A percentile compares a stretch with the other conserved stretches of the same genome.
Conservation (phyloP, 1,140 invertebrate species). For the Lutraria rhynchaena region DNA sequence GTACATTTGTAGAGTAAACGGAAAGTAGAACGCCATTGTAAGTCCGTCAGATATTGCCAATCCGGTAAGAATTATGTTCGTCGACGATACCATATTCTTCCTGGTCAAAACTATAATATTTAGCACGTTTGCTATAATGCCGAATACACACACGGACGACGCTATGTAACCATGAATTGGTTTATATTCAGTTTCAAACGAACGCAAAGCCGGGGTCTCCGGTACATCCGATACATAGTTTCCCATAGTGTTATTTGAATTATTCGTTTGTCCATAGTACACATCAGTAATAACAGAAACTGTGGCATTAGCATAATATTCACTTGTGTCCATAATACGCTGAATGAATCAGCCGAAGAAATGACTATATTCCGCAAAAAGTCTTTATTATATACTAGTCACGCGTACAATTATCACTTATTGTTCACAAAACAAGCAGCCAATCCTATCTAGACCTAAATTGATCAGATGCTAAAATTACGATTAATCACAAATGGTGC, state of each 20-base stretch:
- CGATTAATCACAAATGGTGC: no score
- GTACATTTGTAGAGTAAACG: slow-evolving; percentile 78
- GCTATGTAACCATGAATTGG: slow-evolving; percentile 88
- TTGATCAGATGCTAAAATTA: no score
- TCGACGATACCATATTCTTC: slow-evolving; percentile 90
- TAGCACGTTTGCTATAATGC: slow-evolving; percentile 92
- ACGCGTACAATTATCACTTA: no score
- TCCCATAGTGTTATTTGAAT: slow-evolving; percentile 49
- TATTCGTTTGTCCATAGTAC: slow-evolving; percentile 56
- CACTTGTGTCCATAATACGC: slow-evolving; percentile 51
- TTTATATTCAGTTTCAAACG: slow-evolving; percentile 78
- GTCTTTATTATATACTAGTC: no score
- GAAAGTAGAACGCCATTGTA: slow-evolving; percentile 87
- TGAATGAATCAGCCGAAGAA: not conserved
- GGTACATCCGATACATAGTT: slow-evolving; percentile 58
- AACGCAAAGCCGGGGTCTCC: slow-evolving; percentile 60
- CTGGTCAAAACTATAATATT: slow-evolving; percentile 95
- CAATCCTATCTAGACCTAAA: no score
- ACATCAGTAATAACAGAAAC: slow-evolving; percentile 11
- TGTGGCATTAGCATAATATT: slow-evolving; percentile 56
- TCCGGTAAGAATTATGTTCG: slow-evolving; percentile 92
- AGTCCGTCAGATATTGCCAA: slow-evolving; percentile 93
- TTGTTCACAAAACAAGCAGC: no score
- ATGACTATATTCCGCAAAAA: no score
- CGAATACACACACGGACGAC: slow-evolving; percentile 91